Percentiles rank a stretch among this genome's conserved stretches.
Conservation (phyloP, 1,140 invertebrate genomes). For the Micrasema minimum region DNA sequence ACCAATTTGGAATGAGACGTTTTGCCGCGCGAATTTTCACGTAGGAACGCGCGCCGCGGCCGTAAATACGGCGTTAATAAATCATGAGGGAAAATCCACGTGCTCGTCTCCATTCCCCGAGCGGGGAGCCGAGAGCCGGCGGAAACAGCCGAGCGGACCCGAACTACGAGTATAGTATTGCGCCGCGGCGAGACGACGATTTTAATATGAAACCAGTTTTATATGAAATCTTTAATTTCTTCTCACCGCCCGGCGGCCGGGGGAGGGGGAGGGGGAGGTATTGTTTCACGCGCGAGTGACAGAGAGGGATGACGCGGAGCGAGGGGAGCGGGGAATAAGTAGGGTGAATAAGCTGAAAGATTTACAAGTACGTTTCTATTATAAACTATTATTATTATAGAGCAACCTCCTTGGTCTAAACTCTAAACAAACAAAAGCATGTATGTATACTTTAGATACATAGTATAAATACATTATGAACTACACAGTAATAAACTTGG, state of each 20-base stretch:
- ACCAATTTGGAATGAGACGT: slow-evolving; percentile 1
- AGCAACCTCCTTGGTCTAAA: no score
- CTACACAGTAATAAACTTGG: no score
- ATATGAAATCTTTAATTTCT: slow-evolving; percentile 48
- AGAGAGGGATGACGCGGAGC: slow-evolving; percentile 21
- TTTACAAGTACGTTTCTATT: no score
- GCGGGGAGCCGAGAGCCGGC: slow-evolving; percentile 10
- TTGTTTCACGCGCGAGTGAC: slow-evolving; percentile 34
- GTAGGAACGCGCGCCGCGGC: slow-evolving; percentile 24
- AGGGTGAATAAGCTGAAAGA: slow-evolving; percentile 4
- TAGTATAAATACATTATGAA: no score
- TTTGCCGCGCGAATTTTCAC: slow-evolving; percentile 38
- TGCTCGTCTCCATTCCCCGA: slow-evolving; percentile 9
- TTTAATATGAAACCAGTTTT: slow-evolving; percentile 49
- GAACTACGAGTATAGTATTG: slow-evolving; percentile 24
- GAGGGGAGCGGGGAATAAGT: slow-evolving; percentile 2
- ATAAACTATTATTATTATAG: no score
- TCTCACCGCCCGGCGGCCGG: slow-evolving; percentile 17
- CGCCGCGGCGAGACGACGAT: slow-evolving; percentile 34
- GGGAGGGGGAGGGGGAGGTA: slow-evolving; percentile 30
- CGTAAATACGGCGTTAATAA: slow-evolving; percentile 36
- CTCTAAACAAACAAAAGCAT: no score
- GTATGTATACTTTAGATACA: no score
- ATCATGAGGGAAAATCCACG: slow-evolving; percentile 37
- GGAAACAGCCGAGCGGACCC: slow-evolving; percentile 16